Evolutionary conservation across 2,797 vertebrate genomes (phyloP).

Genomic region (Acanthiza pusilla): DNA sequence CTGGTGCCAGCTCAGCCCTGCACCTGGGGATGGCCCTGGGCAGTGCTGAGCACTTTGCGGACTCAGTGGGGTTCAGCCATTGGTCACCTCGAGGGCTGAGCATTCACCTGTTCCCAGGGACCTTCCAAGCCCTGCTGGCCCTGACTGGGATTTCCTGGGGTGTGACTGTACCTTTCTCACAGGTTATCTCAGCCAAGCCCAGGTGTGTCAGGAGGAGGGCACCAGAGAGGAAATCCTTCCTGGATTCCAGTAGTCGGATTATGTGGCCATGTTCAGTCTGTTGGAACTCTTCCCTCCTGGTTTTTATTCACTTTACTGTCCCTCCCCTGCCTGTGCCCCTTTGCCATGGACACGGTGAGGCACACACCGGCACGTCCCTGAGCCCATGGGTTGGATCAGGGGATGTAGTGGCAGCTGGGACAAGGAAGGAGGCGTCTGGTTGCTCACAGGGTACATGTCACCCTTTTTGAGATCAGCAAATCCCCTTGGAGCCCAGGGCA

Average conservation of each 20-base stretch:
- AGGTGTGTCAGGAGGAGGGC: not conserved
- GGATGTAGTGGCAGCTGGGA: not conserved
- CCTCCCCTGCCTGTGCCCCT: not conserved
- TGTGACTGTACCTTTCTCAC: accelerated
- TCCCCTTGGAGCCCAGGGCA: not conserved
- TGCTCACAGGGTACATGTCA: accelerated
- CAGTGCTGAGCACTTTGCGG: not conserved
- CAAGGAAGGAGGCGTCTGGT: not conserved
- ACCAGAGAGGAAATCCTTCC: not conserved
- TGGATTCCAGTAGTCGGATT: accelerated
- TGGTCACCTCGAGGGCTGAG: not conserved
- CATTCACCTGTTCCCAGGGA: accelerated
- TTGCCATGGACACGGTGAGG: accelerated
- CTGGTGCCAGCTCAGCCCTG: not conserved
- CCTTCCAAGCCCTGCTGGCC: not conserved
- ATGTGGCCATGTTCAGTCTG: accelerated
- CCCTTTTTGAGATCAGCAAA: not conserved
- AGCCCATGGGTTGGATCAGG: accelerated
- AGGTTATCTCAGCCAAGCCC: not conserved
- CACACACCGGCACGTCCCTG: accelerated
- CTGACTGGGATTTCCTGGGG: not conserved
- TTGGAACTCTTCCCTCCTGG: accelerated
- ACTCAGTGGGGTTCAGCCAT: not conserved
- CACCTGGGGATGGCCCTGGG: not conserved
- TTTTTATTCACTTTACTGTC: not conserved